Conservation (phyloP, 2,888 invertebrate species). For the Netelia inedita region DNA sequence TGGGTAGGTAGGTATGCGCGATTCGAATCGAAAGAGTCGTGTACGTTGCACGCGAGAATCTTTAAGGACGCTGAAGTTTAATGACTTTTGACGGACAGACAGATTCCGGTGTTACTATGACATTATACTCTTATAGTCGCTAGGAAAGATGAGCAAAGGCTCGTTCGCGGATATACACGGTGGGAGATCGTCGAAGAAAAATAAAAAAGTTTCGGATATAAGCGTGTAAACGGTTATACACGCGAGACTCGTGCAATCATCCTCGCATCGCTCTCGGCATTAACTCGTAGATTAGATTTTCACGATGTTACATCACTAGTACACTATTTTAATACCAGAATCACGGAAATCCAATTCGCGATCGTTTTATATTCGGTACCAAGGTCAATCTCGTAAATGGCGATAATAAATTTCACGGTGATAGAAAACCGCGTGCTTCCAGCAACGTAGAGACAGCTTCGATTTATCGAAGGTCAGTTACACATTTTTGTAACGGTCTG, state of each 20-base stretch:
- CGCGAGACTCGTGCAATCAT: neutral
- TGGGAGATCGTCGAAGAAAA: conserved; percentile 17
- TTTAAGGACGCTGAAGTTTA: conserved; percentile 21
- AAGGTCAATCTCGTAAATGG: conserved; percentile 42
- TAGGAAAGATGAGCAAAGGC: conserved; percentile 24
- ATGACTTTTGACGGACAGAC: conserved; percentile 28
- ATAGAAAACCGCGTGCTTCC: conserved; percentile 39
- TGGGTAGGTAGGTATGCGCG: neutral
- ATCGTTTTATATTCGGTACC: conserved; percentile 24
- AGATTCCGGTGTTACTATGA: conserved; percentile 34
- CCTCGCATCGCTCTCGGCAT: too few species aligned
- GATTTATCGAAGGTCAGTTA: conserved; percentile 67
- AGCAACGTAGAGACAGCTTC: conserved; percentile 56
- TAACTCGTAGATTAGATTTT: too few species aligned
- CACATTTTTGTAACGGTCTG: conserved; percentile 55
- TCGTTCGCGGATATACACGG: neutral
- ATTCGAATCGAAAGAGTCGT: neutral
- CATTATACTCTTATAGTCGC: conserved; percentile 32
- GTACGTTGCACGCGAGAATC: conserved; percentile 4
- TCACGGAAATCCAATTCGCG: conserved; percentile 24
- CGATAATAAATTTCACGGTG: conserved; percentile 44
- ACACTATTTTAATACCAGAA: neutral
- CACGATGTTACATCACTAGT: too few species aligned
- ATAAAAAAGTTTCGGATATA: conserved; percentile 2
- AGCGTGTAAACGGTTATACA: neutral